Base-by-base conservation (phyloP, 2,113 vertebrate species). In the Malaclemys terrapin region DNA sequence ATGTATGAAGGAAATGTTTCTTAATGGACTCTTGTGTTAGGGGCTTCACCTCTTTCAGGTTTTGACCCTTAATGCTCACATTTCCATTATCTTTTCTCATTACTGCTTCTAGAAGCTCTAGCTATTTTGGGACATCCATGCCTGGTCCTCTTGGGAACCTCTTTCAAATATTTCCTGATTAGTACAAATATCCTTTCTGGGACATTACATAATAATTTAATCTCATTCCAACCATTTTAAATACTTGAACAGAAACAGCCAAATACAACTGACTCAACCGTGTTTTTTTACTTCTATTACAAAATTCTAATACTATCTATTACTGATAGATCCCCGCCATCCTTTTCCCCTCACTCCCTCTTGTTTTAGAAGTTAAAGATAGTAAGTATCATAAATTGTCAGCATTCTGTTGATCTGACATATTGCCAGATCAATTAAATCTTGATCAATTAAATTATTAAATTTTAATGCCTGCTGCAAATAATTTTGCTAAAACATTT, bases 181-280 rank as follows among this genome's bases (percentile, higher is more conserved):
- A 96, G 81, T 92, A 95, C 96, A 95, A 89, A n/a, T 85, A 88
- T 87, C 93, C 90, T 96, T 90, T 85, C 89, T 95, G 87, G 52
- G 65, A 95, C 57, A 93, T 88, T 11, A 75, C 35, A n/a, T 75
- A 92, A 62, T 90, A 92, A 96, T 85, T 54, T 91, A 95, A 92
- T 94, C 95, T 57, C 57, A 85, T 38, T 75, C 29, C 38, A 75
- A 38, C 65, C 79, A 49, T 93, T 96, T 94, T 83, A 90, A 92
- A 83, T 2, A 88, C 29, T 59, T 65, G 81, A 92, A 89, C 22
- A 89, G 82, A 75, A 92, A 94, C 91, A 89, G 57, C 7, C 38
- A 54, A 87, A 20, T 10, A 72, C 92, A 91, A 93, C 35, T 0
- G 2, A 94, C 92, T 83, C 53, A 50, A 86, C 89, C 94, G 53